Conservation (phyloP, 2,888 invertebrate genomes). For the Cheilosia variabilis region DNA sequence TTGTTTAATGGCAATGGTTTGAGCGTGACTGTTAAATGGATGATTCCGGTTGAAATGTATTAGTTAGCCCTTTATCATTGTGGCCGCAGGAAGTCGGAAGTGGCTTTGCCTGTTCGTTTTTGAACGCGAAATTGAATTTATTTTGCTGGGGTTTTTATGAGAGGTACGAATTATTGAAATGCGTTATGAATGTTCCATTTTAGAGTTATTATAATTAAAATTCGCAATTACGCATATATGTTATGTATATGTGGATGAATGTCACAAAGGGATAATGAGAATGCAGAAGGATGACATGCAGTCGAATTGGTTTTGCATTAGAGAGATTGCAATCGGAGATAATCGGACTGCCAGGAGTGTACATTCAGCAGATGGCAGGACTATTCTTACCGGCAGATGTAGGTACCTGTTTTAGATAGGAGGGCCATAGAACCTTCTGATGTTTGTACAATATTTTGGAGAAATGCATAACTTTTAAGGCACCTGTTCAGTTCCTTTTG, state of each 20-base stretch:
- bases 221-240: conserved; percentile 42
- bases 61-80: conserved; percentile 54
- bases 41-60: conserved; percentile 34
- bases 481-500: too few species aligned
- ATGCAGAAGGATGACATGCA: background rate
- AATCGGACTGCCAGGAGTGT: conserved; percentile 22
- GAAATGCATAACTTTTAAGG: too few species aligned
- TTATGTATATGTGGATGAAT: conserved; percentile 2
- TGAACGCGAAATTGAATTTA: conserved; percentile 27
- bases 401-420: too few species aligned
- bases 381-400: too few species aligned
- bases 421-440: too few species aligned
- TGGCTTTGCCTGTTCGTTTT: conserved; percentile 28
- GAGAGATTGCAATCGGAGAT: conserved; percentile 27
- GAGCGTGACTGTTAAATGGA: conserved; percentile 47
- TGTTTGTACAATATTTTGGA: too few species aligned
- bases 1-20: background rate
- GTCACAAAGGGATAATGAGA: conserved; percentile 42
- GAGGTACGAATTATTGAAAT: background rate
- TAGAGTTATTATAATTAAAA: conserved; percentile 65
- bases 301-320: conserved; percentile 31
- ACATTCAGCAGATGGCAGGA: too few species aligned
- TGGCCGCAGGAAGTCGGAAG: conserved; percentile 58
- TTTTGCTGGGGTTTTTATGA: conserved; percentile 12
- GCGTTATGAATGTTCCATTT: conserved; percentile 44